Base-by-base conservation (phyloP, 2,797 vertebrate species). In the Hyperoplus immaculatus region DNA sequence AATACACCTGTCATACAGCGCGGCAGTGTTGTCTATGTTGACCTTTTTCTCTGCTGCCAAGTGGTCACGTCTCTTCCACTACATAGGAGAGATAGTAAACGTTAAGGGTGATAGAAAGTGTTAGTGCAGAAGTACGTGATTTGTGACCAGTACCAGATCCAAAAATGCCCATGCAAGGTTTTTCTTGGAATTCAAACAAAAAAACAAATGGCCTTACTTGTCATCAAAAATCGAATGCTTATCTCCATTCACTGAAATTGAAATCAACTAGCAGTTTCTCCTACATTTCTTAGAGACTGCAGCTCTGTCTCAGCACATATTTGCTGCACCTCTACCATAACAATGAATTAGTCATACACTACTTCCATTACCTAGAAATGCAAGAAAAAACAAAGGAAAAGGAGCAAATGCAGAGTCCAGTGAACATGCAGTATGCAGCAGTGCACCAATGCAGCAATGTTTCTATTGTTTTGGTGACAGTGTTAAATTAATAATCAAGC, bases 381-480 rank as follows among this genome's bases (percentile, higher is more conserved):
- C 45, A 50, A 57, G 45, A 51, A 11, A 67, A 75, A 67, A 36
- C 8, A 58, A 41, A 39, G 42, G 10, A 58, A 53, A 36, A 4
- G 14, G n/a, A 57, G 13, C 11, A 15, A 47, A 49, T 9, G 15
- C 51, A 36, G 43, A 18, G 10, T 21, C 29, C 21, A 47, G 21
- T 46, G 15, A 14, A 46, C 18, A 47, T 58, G 51, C 29, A 29
- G 29, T 29, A 29, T 29, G 29, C 29, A 29, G 29, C 29, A 29
- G 29, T 29, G 29, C 29, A 29, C 29, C 29, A 29, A 29, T 29
- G 2, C 29, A 29, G 29, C 29, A 29, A 29, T 29, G 29, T 53
- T 43, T 56, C 5, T 21, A 6, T 59, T 45, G 8, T 57, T 47
- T 53, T 13, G 18, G 39, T 41, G 65, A 54, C 50, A 36, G 51